A percentile compares a stretch with the other conserved stretches of the same genome.
These are phyloP conservation scores for Agonopterix subpropinquella DNA, from an alignment of 2,888 invertebrate species.

Conservation along the genomic window DNA sequence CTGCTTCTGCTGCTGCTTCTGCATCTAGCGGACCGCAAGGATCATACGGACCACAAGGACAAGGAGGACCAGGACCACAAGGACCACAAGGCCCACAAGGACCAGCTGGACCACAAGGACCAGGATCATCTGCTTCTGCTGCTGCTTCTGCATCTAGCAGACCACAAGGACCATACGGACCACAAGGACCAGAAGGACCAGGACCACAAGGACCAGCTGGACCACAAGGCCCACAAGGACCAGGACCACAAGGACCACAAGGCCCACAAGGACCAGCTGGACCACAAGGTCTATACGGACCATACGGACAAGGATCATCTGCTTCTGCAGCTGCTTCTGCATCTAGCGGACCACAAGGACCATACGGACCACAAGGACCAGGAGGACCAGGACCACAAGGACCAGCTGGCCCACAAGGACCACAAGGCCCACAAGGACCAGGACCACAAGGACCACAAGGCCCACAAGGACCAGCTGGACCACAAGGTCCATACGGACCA, in stretches of 20 bases:
- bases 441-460: too few species aligned
- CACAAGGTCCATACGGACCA: not conserved
- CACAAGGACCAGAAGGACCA: slow-evolving; percentile 3
- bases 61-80: not conserved
- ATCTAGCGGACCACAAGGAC: slow-evolving; percentile 1
- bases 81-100: not conserved
- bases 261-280: too few species aligned
- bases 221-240: not conserved
- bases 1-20: slow-evolving; percentile 5
- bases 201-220: not conserved
- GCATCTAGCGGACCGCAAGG: slow-evolving; percentile 1
- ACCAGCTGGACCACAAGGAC: not conserved
- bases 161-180: not conserved
- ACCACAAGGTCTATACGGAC: too few species aligned
- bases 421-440: not conserved
- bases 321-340: slow-evolving; percentile 3
- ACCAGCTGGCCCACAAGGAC: not conserved
- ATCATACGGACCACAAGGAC: slow-evolving; percentile 5
- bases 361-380: slow-evolving; percentile 3
- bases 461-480: not conserved
- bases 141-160: not conserved
- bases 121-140: not conserved
- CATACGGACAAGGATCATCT: not conserved
- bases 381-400: not conserved
- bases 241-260: not conserved